Base-by-base conservation (phyloP, 2,888 invertebrate species). In the Troides helena region DNA sequence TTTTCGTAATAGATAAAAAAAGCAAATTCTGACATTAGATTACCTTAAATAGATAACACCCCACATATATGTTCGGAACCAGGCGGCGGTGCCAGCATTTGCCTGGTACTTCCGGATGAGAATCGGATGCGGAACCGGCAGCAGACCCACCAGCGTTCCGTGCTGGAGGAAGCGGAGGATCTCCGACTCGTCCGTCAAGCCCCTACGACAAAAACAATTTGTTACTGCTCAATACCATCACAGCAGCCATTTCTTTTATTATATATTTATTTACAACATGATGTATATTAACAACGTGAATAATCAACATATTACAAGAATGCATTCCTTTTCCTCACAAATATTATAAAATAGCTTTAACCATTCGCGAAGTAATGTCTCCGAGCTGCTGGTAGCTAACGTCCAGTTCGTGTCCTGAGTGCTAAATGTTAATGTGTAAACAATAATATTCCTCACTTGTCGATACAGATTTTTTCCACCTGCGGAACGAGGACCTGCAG, bases 51-150 rank as follows among this genome's bases (percentile, higher is more conserved):
- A 99, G 77, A 99, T 99, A 68, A 99, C 98, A 65, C 99, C 99
- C 99, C 99, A 99, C 95, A 99, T 98, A 87, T 99, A 99, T 0
- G 99, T 99, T 69, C 99, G 94, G 93, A 99, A 99, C 99, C 99
- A 99, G 81, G 99, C 98, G 39, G 99, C 99, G 0, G 99, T 99
- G 72, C 99, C 99, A 56, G 97, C 96, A 92, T 99, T 99, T 63
- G 99, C 99, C 91, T 99, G 99, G 93, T 99, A 99, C 93, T 99
- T 98, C 79, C 99, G 94, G 84, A 99, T 99, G 73, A 99, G 95
- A 88, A 99, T 99, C 12, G 99, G 99, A 93, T 99, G 99, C 8
- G 99, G 99, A 67, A 99, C 99, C 0, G 99, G 99, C 77, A 99
- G 93, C 67, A 99, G 93, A 0, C 99, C 99, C 58, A 99, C 99